Percentiles rank a stretch among this genome's conserved stretches.
These are phyloP conservation scores for Harpagifer antarcticus DNA, from an alignment of 2,797 vertebrate genomes.

Conservation along the genomic window DNA sequence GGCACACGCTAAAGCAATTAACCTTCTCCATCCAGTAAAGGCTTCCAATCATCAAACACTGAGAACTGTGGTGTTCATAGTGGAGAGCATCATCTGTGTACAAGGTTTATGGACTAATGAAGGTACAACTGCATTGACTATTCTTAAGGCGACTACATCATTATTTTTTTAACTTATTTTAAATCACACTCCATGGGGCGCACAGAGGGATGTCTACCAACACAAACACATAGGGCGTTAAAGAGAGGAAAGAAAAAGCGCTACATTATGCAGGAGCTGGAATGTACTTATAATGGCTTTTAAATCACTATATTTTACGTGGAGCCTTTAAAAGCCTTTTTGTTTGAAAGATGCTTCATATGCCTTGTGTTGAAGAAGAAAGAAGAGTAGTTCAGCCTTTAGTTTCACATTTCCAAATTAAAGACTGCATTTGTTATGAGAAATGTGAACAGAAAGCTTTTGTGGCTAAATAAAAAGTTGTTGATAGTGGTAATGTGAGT, in stretches of 20 bases:
- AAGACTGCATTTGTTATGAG: not conserved
- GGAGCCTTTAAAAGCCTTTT: not conserved
- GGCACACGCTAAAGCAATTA: conserved; percentile 63
- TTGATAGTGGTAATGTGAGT: not conserved
- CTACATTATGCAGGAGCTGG: not conserved
- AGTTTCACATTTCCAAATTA: not conserved
- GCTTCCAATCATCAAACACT: conserved; percentile 39
- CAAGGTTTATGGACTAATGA: conserved; percentile 33
- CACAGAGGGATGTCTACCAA: conserved; percentile 8
- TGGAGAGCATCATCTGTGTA: conserved; percentile 25
- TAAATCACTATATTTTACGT: not conserved
- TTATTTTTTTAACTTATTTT: conserved; percentile 3
- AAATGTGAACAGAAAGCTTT: not conserved
- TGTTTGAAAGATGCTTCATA: not conserved
- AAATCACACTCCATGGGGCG: conserved; percentile 1
- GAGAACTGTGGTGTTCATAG: conserved; percentile 19
- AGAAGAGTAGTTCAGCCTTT: not conserved
- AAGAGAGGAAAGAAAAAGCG: not conserved
- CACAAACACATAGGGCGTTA: not conserved
- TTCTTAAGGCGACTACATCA: not conserved
- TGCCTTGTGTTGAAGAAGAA: not conserved
- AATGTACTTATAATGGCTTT: not conserved
- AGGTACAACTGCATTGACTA: conserved; percentile 3
- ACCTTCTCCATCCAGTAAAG: conserved; percentile 53
- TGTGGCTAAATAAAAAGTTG: not conserved